Conservation (phyloP, 2,888 invertebrate species). For the Trilocha varians region DNA sequence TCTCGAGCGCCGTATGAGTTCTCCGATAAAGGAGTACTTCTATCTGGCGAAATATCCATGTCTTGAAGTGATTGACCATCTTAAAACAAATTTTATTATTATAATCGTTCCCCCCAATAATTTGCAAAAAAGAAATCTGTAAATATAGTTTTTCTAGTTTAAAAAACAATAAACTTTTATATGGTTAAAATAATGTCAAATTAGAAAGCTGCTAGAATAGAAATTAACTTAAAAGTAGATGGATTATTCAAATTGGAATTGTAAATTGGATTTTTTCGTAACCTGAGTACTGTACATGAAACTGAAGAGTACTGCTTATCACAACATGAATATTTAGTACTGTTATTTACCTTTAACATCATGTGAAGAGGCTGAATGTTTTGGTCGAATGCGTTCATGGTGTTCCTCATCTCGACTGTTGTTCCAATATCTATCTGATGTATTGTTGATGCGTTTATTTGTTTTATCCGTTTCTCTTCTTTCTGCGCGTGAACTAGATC, state of each 20-base stretch:
- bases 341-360: slow-evolving; percentile 45
- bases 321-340: background rate
- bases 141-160: too few species aligned
- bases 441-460: slow-evolving; percentile 52
- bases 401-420: slow-evolving; percentile 46
- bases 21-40: slow-evolving; percentile 90
- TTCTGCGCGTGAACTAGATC: slow-evolving; percentile 55
- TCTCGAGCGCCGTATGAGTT: slow-evolving; percentile 75
- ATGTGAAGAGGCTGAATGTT: slow-evolving; percentile 40
- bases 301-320: background rate
- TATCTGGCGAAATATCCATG: slow-evolving; percentile 95
- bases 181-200: too few species aligned
- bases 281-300: too few species aligned
- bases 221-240: too few species aligned
- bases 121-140: background rate
- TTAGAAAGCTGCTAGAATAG: too few species aligned
- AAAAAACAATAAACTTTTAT: too few species aligned
- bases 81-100: slow-evolving; percentile 15
- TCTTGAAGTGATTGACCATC: slow-evolving; percentile 80
- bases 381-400: slow-evolving; percentile 50
- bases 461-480: slow-evolving; percentile 52
- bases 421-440: slow-evolving; percentile 58
- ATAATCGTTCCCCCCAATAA: too few species aligned
- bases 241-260: too few species aligned
- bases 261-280: too few species aligned